Evolutionary conservation across 2,797 vertebrate genomes (phyloP), one percentile per base, ranked within the genome.

Genomic region (Manis pentadactyla): DNA sequence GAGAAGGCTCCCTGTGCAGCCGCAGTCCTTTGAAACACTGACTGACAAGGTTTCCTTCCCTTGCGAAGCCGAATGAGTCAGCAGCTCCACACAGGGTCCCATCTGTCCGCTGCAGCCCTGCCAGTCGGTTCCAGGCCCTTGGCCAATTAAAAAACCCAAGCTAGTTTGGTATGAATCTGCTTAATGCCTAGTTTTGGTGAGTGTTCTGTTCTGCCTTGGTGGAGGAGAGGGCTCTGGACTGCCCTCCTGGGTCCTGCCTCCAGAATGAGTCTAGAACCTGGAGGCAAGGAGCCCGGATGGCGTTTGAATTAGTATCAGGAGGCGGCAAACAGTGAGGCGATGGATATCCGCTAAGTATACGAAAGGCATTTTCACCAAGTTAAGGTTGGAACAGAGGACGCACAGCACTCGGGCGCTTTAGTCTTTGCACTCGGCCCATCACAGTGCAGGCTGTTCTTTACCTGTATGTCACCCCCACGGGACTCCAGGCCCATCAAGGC

Each of bases 31-130:
- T 49, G 88, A 96, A 97, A 92, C 84, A 0, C 82, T 92, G 96
- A 97, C 98, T 97, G 97, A 97, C 77, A 91, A 96, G 94, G 39
- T 84, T 81, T 92, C 83, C 97, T 95, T 96, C 98, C 98, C 98
- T 95, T 96, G 97, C 98, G 75, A 90, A 94, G 89, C 79, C 89
- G 93, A 0, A 2, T 97, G 98, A 98, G 97, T 98, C 98, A 98
- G 97, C 53, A 93, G 97, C 98, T 96, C 94, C 97, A 89, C 77
- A 97, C 75, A 97, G 98, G 98, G 46, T 87, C 97, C 98, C 98
- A 98, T 98, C 98, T 98, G 98, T 0, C 94, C 78, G 2, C 55
- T 5, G 74, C 2, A 55, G 81, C 89, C 73, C 87, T 8, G 94
- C 97, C 98, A 98, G 98, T 89, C 94, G 93, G 95, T 95, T 93